phyloP scores from a whole-genome alignment of 2,113 vertebrate genomes.

The Helogale parvula region DNA sequence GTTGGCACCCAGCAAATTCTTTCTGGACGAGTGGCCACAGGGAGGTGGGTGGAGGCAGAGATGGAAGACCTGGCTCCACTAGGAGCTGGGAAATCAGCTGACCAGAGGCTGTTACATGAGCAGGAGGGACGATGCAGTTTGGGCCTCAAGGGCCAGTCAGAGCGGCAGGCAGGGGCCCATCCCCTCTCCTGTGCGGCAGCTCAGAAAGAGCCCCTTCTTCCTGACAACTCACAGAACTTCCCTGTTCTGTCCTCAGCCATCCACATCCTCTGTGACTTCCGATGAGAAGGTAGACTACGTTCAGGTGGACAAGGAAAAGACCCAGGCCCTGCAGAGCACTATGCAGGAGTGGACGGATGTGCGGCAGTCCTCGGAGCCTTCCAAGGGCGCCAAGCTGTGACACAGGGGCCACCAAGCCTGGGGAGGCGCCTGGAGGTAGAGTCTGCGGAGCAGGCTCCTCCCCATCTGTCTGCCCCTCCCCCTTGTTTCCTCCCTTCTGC shows the following conservation, averaged over 20 bases:
- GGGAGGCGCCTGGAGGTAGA: not conserved
- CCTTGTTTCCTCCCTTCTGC: not conserved
- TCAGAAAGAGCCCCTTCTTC: not conserved
- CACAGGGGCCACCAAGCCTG: rapidly evolving
- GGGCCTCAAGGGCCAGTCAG: not conserved
- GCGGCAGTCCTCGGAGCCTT: slow-evolving; percentile 94
- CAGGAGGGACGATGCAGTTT: not conserved
- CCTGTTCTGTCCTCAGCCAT: slow-evolving; percentile 87
- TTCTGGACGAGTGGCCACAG: not conserved
- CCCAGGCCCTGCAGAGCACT: slow-evolving; percentile 96
- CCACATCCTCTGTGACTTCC: slow-evolving; percentile 95
- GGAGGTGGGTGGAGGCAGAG: not conserved
- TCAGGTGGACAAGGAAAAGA: slow-evolving; percentile 99
- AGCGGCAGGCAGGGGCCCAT: not conserved
- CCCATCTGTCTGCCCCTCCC: rapidly evolving
- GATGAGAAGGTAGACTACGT: slow-evolving; percentile 99
- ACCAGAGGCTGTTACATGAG: too few species aligned
- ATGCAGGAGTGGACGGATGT: slow-evolving; percentile 99
- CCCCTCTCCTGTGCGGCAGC: not conserved
- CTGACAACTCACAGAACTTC: not conserved
- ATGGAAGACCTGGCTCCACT: not conserved
- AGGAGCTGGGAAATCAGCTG: not conserved
- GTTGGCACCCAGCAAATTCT: not conserved
- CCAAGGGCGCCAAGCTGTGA: slow-evolving; percentile 92
- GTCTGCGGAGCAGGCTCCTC: not conserved